Evolutionary conservation across 1,140 invertebrate genomes (phyloP), one percentile per base, ranked within the genome.

Genomic region (Drosophila tristis): DNA sequence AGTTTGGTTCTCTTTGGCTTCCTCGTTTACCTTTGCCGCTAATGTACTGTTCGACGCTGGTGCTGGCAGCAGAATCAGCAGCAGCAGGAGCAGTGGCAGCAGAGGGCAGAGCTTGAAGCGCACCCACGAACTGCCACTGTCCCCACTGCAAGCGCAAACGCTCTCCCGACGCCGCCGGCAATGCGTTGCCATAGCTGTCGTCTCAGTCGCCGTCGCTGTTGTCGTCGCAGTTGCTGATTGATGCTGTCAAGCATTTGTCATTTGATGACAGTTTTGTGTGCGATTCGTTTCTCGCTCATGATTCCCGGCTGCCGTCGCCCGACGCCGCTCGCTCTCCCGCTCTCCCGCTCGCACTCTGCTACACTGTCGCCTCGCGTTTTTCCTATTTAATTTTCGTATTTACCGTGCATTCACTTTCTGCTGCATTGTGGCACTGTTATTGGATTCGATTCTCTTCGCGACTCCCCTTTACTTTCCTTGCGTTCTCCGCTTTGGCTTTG

Each of bases 241-340:
- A 91, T 91, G 90, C 90, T 87, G 90, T 90, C 90, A 87, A 91
- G 85, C 85, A 91, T 91, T 91, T 91, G 90, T 91, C 90, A 91
- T 90, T 91, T 91, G 90, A 91, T 91, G 90, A 91, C 90, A 91
- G 90, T 91, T 87, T 87, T 91, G 86, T 91, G 90, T 86, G 90
- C 90, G 89, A 90, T 80, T 84, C 90, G 86, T 91, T 91, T 91
- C 74, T 82, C 77, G 80, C 72, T 87, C 90, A 91, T 91, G 90
- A 82, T 86, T 86, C 86, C 72, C 65, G 54, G 74, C 65, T 61
- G 72, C 59, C 55, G 70, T 59, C 43, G 55, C 42, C 44, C 23
- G 66, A 49, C 47, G 49, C 31, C 51, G 53, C 44, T 11, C 39
- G 49, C 23, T 44, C 56, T 47, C 54, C 54, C 35, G 16, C 43